These are phyloP conservation scores for Pseudocheirus occidentalis DNA, from an alignment of 2,797 vertebrate genomes.

Conservation along the genomic window DNA sequence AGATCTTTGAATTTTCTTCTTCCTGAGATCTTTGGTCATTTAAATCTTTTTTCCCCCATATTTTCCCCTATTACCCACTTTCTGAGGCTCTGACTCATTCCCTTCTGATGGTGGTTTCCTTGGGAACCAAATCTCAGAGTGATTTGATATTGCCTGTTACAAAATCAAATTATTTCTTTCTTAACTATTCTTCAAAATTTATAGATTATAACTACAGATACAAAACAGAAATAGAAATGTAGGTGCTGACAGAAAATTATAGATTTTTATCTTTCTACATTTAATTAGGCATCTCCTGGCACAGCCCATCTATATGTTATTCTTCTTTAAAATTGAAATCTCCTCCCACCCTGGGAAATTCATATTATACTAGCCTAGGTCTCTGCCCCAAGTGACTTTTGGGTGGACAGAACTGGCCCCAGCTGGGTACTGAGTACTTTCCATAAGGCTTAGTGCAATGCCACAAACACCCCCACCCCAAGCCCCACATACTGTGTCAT, in stretches of 20 bases:
- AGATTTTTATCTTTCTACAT: not conserved
- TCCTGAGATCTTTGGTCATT: not conserved
- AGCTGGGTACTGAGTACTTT: not conserved
- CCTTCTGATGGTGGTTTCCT: not conserved
- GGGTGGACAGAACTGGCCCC: not conserved
- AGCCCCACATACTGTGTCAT: too few species aligned
- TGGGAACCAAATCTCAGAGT: not conserved
- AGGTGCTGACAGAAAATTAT: not conserved
- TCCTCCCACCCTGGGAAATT: not conserved
- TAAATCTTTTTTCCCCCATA: not conserved
- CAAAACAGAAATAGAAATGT: not conserved
- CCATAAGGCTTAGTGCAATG: too few species aligned
- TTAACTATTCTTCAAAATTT: conserved; percentile 29
- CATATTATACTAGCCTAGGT: not conserved
- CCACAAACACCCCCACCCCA: too few species aligned
- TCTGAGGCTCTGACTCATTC: not conserved
- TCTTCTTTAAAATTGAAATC: not conserved
- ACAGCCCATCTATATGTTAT: not conserved
- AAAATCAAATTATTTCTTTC: conserved; percentile 18
- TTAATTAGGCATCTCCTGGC: not conserved
- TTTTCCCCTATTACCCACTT: not conserved
- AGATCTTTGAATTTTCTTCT: not conserved
- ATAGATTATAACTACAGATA: not conserved
- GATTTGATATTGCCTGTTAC: not conserved
- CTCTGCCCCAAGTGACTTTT: not conserved